Conservation (phyloP, 2,113 vertebrate genomes). For the Oenanthe melanoleuca region DNA sequence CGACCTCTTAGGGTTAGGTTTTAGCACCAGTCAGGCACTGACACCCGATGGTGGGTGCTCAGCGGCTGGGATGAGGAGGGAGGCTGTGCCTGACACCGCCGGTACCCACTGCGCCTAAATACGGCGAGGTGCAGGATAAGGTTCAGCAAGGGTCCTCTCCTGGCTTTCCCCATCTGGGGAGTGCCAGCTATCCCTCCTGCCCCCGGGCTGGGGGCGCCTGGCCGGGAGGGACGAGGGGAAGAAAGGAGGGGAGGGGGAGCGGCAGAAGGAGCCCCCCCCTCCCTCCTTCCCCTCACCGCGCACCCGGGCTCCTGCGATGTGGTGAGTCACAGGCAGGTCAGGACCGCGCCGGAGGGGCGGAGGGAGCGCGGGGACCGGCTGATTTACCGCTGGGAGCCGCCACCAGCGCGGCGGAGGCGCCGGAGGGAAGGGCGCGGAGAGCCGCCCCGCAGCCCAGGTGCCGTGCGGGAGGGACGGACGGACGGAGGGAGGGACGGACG, state of each 20-base stretch:
- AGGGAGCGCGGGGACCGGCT: slow-evolving; percentile 61
- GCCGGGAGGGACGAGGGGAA: neutral
- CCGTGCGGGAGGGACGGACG: neutral
- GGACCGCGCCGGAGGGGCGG: slow-evolving; percentile 52
- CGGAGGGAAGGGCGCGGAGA: slow-evolving; percentile 26
- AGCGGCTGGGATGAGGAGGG: neutral
- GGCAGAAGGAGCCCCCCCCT: neutral
- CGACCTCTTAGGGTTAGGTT: neutral
- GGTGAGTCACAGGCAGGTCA: slow-evolving; percentile 64
- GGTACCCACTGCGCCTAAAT: neutral
- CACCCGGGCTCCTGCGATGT: slow-evolving; percentile 5
- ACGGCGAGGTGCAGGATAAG: neutral
- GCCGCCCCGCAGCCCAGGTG: slow-evolving; percentile 50
- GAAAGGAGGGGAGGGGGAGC: neutral
- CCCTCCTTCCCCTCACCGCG: neutral
- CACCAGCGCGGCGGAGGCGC: slow-evolving; percentile 31
- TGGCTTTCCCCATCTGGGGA: neutral
- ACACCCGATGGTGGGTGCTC: neutral
- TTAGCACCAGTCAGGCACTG: neutral
- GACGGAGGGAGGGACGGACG: neutral
- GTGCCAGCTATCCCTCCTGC: neutral
- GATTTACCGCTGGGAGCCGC: slow-evolving; percentile 65
- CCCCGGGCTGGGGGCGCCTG: neutral
- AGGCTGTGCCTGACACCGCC: neutral
- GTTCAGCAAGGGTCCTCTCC: neutral